Evolutionary conservation across 2,113 vertebrate genomes (phyloP), one percentile per base, ranked within the genome.

Genomic region (Macroglossus sobrinus): DNA sequence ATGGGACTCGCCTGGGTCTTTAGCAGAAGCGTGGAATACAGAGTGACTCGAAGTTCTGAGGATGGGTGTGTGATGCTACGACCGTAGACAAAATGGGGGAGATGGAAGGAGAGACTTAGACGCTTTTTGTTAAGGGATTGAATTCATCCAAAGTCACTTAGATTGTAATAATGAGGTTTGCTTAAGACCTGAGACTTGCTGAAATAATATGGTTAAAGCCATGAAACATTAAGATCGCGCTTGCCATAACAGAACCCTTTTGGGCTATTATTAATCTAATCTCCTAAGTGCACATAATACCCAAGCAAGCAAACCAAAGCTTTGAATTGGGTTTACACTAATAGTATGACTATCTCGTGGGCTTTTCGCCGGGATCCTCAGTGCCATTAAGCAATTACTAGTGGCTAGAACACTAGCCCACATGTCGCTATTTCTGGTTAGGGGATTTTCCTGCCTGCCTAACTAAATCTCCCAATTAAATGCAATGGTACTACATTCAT

Each of bases 251-350:
- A 97, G 5, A 98, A 96, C 86, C 97, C 33, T 57, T 96, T 98
- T 94, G 97, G 96, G 61, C 95, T 98, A 95, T 98, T 98, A 98
- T 98, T 98, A 98, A 98, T 98, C 96, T 98, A 98, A 98, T 98
- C 98, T 98, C 97, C 30, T 98, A 98, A 98, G 98, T 28, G 59
- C 97, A 94, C 66, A 92, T 97, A 98, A 98, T 96, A 98, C 89
- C 97, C 97, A 97, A 98, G 98, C 95, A 98, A 98, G 97, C 97
- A 98, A 97, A 96, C 64, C 93, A 95, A 94, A 87, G 69, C 98
- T 96, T 97, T 97, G 97, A 98, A 96, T 98, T 98, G 71, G 96
- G 94, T 97, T 97, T 97, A 89, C 91, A 95, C 91, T 98, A 98
- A 98, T 94, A 97, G 96, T 79, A 98, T 97, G 98, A 98, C 97